These are phyloP conservation scores for Haliclona indistincta DNA, from an alignment of 37 sponge, comb jelly and placozoan species.

Conservation along the genomic window DNA sequence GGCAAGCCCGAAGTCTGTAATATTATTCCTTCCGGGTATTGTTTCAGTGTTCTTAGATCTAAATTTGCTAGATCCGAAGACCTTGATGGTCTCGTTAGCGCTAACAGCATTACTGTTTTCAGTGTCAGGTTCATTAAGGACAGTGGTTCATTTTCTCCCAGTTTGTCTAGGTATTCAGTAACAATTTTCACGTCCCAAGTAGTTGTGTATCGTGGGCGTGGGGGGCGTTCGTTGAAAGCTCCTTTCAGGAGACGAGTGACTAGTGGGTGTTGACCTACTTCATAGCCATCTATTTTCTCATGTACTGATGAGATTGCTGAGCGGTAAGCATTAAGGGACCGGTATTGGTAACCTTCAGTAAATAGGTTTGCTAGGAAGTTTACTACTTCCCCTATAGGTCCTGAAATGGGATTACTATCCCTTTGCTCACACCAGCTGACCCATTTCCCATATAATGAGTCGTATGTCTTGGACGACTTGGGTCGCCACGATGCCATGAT, in stretches of 20 bases:
- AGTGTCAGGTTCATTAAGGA: conserved; percentile 4
- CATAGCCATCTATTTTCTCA: conserved; percentile 1
- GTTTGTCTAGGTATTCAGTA: background rate
- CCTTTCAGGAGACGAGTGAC: conserved; percentile 18
- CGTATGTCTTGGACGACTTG: conserved; percentile 20
- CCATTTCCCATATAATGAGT: conserved; percentile 28
- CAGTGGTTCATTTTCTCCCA: background rate
- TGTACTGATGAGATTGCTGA: conserved; percentile 36
- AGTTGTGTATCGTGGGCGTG: conserved; percentile 13
- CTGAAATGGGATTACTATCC: conserved; percentile 32
- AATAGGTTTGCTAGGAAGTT: conserved; percentile 30
- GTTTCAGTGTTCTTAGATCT: background rate
- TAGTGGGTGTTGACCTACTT: conserved; percentile 13
- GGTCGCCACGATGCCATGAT: conserved; percentile 42
- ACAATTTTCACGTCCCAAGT: conserved; percentile 38
- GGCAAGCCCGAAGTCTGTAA: conserved; percentile 8
- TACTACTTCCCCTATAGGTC: conserved; percentile 19
- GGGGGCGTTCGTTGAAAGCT: conserved; percentile 25
- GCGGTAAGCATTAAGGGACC: conserved; percentile 37
- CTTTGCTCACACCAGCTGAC: conserved; percentile 21
- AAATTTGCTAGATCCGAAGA: conserved; percentile 1
- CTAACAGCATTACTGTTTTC: conserved; percentile 22
- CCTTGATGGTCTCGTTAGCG: conserved; percentile 18
- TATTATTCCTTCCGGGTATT: conserved; percentile 10
- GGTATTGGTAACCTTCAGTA: conserved; percentile 21